phyloP scores from a whole-genome alignment of 1,140 invertebrate genomes.

The Pseudomyrmex dendroicus region DNA sequence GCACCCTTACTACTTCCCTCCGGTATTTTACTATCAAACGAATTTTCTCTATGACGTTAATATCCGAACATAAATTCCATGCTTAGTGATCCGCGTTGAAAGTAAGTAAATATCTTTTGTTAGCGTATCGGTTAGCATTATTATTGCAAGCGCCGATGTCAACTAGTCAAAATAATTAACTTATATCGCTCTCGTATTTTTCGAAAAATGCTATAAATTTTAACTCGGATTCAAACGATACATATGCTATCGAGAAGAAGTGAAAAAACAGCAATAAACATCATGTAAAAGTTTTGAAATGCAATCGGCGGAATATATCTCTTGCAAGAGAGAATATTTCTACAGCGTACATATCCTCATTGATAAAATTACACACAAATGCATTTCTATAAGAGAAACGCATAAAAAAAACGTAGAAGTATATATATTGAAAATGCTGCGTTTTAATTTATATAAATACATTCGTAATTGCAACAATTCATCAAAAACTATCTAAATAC shows the following conservation, averaged over 20 bases:
- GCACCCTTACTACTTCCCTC: constrained; percentile 21
- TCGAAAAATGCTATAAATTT: constrained; percentile 47
- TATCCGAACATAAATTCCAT: constrained; percentile 37
- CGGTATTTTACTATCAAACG: constrained; percentile 62
- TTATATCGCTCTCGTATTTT: constrained; percentile 17
- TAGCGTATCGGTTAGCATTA: constrained; percentile 2
- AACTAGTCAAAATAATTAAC: constrained; percentile 41
- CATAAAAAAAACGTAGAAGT: neutral
- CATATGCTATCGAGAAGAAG: constrained; percentile 12
- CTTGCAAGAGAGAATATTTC: constrained; percentile 17
- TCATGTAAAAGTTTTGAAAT: constrained; percentile 17
- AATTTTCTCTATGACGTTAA: constrained; percentile 50
- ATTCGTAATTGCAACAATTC: constrained; percentile 8
- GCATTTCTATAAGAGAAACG: neutral
- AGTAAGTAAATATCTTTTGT: constrained; percentile 5
- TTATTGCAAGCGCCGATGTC: constrained; percentile 6
- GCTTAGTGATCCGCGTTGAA: constrained; percentile 39
- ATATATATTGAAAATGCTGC: neutral
- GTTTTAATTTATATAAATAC: too few relatives aligned
- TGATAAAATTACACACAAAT: neutral
- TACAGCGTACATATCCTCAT: constrained; percentile 5
- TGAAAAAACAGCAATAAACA: constrained; percentile 47
- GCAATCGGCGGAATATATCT: constrained; percentile 12
- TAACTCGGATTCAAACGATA: constrained; percentile 4
- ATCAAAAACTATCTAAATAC: neutral